Base-by-base conservation (phyloP, 2,888 invertebrate species). In the Podotricha telesiphe region DNA sequence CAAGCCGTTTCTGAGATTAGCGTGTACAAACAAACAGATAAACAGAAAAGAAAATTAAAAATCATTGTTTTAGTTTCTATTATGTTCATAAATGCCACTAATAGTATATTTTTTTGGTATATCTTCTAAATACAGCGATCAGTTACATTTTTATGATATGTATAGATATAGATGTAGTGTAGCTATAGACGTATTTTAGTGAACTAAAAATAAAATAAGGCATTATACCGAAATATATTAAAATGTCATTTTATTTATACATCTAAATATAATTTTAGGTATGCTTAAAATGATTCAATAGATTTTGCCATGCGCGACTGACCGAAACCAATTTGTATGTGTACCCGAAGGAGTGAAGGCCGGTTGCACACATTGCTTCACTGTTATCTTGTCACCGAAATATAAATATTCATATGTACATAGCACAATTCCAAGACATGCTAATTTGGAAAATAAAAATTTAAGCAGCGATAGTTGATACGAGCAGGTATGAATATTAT, bases 351-450 rank as follows among this genome's bases (percentile, higher is more conserved):
- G 19, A 67, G 59, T 51, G 59, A 37, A 56, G 56, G 45, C 37
- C 40, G 69, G 65, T 47, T 61, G 51, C 64, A 50, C 55, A 61
- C 42, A 50, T 55, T 62, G 47, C n/a, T 68, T 50, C 62, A 68
- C 70, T 68, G 55, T 68, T 68, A 65, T 53, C 17, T 50, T 64
- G 68, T 59, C 28, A 45, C 19, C 65, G 19, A 68, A 68, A 56
- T 42, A 45, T 53, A 58, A 47, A 45, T 62, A 48, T 37, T 62
- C 45, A 28, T 40, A 51, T 58, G 34, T 47, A 28, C 22, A 19
- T 42, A 55, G 5, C 7, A 55, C 55, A 55, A 34, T 37, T 19
- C 6, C 34, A 17, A 37, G 2, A 55, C 17, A 34, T 37, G 17
- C 11, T 37, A 34, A 55, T 55, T 55, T 34, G 5, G 17, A 34